These are phyloP conservation scores for Athetis lepigone DNA, from an alignment of 2,888 invertebrate species.

Conservation along the genomic window DNA sequence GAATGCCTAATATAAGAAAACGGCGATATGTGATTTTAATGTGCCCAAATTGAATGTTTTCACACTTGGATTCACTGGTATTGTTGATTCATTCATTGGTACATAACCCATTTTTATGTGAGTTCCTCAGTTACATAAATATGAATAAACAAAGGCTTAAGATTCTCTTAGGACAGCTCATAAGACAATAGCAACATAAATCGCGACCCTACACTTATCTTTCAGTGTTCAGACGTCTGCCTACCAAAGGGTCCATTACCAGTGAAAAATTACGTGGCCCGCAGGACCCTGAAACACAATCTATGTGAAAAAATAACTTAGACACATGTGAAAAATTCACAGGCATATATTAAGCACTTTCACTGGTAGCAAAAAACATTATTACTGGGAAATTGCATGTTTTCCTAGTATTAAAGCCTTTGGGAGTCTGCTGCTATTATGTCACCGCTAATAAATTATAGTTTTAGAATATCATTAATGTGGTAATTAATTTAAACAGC, in stretches of 20 bases:
- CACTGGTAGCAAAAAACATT: neutral
- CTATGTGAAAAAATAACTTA: constrained; percentile 13
- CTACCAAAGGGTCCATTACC: constrained; percentile 31
- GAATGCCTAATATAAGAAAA: too few species aligned
- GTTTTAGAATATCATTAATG: constrained; percentile 15
- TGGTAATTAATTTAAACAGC: constrained; percentile 28
- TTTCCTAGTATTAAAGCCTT: constrained; percentile 24
- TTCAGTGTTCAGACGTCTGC: constrained; percentile 34
- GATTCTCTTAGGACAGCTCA: neutral
- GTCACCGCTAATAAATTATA: constrained; percentile 25
- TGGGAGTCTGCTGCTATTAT: constrained; percentile 9
- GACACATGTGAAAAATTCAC: neutral
- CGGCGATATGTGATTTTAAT: too few species aligned
- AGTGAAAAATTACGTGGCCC: constrained; percentile 44
- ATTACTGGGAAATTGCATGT: constrained; percentile 25
- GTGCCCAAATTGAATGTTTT: too few species aligned
- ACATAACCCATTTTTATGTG: neutral
- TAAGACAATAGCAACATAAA: constrained; percentile 42
- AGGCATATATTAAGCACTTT: constrained; percentile 4
- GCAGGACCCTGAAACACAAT: constrained; percentile 12
- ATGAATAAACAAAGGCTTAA: neutral
- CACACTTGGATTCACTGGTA: too few species aligned
- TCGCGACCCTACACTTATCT: constrained; percentile 48
- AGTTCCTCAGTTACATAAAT: neutral
- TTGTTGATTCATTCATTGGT: too few species aligned